Percentiles rank a stretch among this genome's conserved stretches.
Evolutionary conservation across 2,113 vertebrate genomes (phyloP).

Genomic region (Machaerirhynchus nigripectus): DNA sequence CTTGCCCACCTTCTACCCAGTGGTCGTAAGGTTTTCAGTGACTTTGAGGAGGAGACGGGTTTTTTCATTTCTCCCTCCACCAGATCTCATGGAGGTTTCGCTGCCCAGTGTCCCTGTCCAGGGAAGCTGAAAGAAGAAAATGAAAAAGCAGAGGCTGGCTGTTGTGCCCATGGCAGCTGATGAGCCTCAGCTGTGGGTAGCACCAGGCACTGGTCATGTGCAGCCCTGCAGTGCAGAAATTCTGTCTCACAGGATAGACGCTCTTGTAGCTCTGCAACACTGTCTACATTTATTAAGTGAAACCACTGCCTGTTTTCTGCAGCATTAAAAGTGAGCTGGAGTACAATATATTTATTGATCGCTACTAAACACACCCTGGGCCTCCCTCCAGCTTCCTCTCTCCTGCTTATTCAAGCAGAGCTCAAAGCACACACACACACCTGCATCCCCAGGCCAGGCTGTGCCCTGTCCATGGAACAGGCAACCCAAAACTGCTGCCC

Average conservation of each 20-base stretch:
- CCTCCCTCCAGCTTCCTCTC: neutral
- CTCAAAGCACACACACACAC: neutral
- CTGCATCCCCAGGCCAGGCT: neutral
- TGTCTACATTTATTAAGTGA: constrained; percentile 21
- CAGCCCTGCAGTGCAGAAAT: neutral
- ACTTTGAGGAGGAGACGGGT: neutral
- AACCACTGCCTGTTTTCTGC: constrained; percentile 5
- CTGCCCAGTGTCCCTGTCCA: neutral
- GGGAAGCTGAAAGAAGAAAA: neutral
- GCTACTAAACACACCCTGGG: neutral
- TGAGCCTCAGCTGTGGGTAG: neutral
- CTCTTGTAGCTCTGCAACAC: neutral
- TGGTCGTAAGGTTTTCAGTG: rapidly evolving
- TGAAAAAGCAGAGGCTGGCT: neutral
- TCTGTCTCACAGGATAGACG: neutral
- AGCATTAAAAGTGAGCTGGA: constrained; percentile 26
- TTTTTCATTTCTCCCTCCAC: neutral
- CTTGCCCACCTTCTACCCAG: neutral
- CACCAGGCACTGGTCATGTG: rapidly evolving
- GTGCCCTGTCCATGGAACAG: neutral
- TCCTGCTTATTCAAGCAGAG: neutral
- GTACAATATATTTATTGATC: constrained; percentile 8
- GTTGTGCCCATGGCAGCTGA: neutral
- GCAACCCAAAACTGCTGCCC: neutral
- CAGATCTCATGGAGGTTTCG: neutral